A percentile compares a stretch with the other conserved stretches of the same genome.
These are phyloP conservation scores for Cyrtorhinus lividipennis DNA, from an alignment of 1,140 invertebrate genomes.

Conservation along the genomic window DNA sequence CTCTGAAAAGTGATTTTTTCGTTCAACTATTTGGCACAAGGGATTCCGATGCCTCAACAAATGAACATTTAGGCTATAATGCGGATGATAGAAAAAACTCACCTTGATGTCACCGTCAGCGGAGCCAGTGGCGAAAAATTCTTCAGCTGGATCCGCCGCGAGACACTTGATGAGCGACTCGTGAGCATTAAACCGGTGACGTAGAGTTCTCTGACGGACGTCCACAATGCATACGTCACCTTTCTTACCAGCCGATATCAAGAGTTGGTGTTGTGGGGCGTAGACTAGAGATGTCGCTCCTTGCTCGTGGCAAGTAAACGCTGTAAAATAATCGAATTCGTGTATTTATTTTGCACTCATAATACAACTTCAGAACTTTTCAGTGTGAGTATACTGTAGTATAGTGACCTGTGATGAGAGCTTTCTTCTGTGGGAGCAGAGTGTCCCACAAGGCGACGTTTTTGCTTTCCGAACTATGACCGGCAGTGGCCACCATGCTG, in stretches of 20 bases:
- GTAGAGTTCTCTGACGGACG: slow-evolving; percentile 69
- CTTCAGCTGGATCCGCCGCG: slow-evolving; percentile 83
- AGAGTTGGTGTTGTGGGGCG: slow-evolving; percentile 77
- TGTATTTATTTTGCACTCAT: not conserved
- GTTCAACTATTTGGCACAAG: too few relatives aligned
- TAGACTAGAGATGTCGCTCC: slow-evolving; percentile 77
- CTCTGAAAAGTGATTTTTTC: too few relatives aligned
- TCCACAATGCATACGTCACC: slow-evolving; percentile 93
- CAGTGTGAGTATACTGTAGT: too few relatives aligned
- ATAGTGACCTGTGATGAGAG: slow-evolving; percentile 62
- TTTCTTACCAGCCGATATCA: slow-evolving; percentile 90
- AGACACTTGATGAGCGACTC: slow-evolving; percentile 89
- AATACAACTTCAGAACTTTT: not conserved
- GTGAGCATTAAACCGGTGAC: slow-evolving; percentile 82
- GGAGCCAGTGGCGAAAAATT: slow-evolving; percentile 92
- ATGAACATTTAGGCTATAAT: too few relatives aligned
- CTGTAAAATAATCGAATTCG: slow-evolving; percentile 32
- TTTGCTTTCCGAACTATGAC: slow-evolving; percentile 88
- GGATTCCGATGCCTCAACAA: too few relatives aligned
- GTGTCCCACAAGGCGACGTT: slow-evolving; percentile 99
- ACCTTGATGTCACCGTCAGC: slow-evolving; percentile 96
- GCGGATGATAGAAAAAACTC: not conserved
- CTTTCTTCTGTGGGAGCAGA: slow-evolving; percentile 84
- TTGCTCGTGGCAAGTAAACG: slow-evolving; percentile 84
- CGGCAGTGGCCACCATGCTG: slow-evolving; percentile 92